Evolutionary conservation across 1,140 invertebrate genomes (phyloP), one percentile per base, ranked within the genome.

Genomic region (Heliconius himera): DNA sequence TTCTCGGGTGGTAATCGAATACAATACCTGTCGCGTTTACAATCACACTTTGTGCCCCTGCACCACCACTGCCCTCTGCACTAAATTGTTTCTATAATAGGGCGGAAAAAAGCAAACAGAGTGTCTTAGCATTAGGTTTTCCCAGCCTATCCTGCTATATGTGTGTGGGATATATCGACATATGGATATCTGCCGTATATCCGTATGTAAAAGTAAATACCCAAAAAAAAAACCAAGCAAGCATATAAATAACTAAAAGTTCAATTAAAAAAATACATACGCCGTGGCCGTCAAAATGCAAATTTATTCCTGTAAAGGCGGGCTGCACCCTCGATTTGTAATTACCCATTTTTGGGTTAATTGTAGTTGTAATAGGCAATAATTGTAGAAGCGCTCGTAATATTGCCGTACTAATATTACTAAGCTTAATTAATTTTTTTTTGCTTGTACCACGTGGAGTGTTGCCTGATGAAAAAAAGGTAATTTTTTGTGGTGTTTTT

Each of bases 291-390:
- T 77, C 18, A 77, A 77, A 51, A 77, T 77, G 76, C 49, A 77
- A 77, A 77, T 77, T 54, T 72, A 70, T 26, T 51, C 49, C 41
- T 29, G 70, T 77, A 38, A 77, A 51, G 36, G 76, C 29, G 54
- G 54, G 73, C 77, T 74, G 29, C 77, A 78, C 77, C 77, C 77
- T 74, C 60, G 77, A 78, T 74, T 74, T 71, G 71, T 41, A 78
- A 70, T 54, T 70, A 56, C 54, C 72, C 70, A 78, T 78, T 78
- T 78, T 78, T 78, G 77, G 77, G 77, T 78, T 78, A 78, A 78
- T 78, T 78, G 77, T 66, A 66, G 49, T 29, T 46, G 33, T 78
- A 73, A 74, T 60, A 54, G 49, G 60, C 60, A 75, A 75, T 66
- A 66, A 66, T 66, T 29, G 60, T 29, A 29, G 60, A 66, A 66